Base-by-base conservation (phyloP, 2,797 vertebrate species). In the Myoxocephalus aenaeus region DNA sequence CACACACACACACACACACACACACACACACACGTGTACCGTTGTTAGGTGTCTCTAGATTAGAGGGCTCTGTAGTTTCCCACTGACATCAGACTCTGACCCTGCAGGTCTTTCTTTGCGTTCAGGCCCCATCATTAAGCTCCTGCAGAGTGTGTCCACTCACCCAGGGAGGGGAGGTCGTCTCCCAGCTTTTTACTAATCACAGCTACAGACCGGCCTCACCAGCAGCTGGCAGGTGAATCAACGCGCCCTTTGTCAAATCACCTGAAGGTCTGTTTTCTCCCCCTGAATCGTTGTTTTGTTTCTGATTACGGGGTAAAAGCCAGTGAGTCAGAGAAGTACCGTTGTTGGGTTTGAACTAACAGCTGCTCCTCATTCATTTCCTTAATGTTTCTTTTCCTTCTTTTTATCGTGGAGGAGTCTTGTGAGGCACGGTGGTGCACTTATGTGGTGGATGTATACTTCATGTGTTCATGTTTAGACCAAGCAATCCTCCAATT, bases 131-230 rank as follows among this genome's bases (percentile, higher is more conserved):
- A 73, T 90, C 86, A 92, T 93, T 94, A 93, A 83, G 81, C 90
- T 70, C 86, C 87, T 79, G 83, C 83, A 79, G 88, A 90, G 90
- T 90, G 90, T 86, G 89, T 80, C 89, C 88, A 61, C 80, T 92
- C 91, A 92, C 89, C 92, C 90, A 38, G 71, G 70, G 86, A 90
- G 82, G 80, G 74, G 85, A 90, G 91, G 90, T 93, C 87, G 86
- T 75, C 87, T 68, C 74, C 59, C 51, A 65, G 73, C 72, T 77
- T 58, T 51, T 62, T 63, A 84, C 86, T 93, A 92, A 93, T 93
- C 88, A 90, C 83, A 81, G 74, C 70, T 69, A 50, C 75, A 59
- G 65, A 75, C 70, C 73, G 46, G 54, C 71, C 73, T 65, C 67
- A 65, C 9, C 65, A 50, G 71, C 90, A 83, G 86, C 86, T 81